phyloP scores from a whole-genome alignment of 2,888 invertebrate species.

The Eupithecia vulgata region DNA sequence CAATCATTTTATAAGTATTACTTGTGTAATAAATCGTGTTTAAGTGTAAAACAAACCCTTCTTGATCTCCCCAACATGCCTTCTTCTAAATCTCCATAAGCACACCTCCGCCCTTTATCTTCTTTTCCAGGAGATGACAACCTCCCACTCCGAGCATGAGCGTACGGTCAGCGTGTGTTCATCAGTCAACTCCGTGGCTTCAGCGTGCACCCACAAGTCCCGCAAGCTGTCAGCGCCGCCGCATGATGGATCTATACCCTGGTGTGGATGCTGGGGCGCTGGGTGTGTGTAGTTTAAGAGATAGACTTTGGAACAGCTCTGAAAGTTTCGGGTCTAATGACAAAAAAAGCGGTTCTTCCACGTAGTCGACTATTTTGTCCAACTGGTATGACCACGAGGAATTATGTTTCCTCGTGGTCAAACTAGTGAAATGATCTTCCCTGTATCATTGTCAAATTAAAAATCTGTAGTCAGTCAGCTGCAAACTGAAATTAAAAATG shows the following conservation, averaged over 20 bases:
- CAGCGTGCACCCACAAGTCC: conserved; percentile 85
- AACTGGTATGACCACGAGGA: too few species aligned
- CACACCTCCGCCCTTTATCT: not conserved
- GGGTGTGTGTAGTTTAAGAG: conserved; percentile 85
- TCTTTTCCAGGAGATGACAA: conserved; percentile 79
- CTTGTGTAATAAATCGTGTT: too few species aligned
- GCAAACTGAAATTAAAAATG: too few species aligned
- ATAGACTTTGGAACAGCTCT: not conserved
- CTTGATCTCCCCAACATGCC: too few species aligned
- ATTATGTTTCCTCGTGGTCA: too few species aligned
- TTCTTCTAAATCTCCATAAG: not conserved
- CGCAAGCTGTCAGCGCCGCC: conserved; percentile 85
- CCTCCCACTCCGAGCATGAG: conserved; percentile 86
- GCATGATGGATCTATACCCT: conserved; percentile 87
- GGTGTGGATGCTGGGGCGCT: conserved; percentile 94
- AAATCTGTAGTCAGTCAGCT: too few species aligned
- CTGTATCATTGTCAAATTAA: too few species aligned
- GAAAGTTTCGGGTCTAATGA: not conserved
- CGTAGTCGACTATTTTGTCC: too few species aligned
- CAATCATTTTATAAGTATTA: too few species aligned
- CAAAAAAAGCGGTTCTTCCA: too few species aligned
- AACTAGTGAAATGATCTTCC: too few species aligned
- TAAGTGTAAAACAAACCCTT: too few species aligned
- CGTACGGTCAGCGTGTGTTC: conserved; percentile 86
- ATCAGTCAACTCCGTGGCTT: conserved; percentile 84